Evolutionary conservation across 2,888 invertebrate genomes (phyloP), one percentile per base, ranked within the genome.

Genomic region (Lydus trimaculatus): DNA sequence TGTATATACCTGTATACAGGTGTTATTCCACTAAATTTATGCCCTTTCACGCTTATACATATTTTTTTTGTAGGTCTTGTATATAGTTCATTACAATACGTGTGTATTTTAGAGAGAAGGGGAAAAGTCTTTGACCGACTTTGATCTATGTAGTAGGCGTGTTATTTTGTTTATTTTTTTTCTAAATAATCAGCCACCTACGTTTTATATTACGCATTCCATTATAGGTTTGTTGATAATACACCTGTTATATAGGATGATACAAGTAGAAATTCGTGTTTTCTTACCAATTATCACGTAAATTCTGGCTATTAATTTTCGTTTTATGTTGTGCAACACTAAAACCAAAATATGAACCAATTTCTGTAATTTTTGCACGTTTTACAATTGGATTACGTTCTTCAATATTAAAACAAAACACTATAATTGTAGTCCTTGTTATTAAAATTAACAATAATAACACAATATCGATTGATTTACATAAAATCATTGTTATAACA

Each of bases 291-390:
- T 76, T 76, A 67, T 75, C 72, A 11, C 31, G 59, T 43, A 61
- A 56, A 65, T 71, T 65, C 25, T 58, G 39, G 31, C 68, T 67
- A 48, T 70, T 62, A 23, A 64, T 74, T 36, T 59, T 63, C 0
- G 76, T 76, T 61, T 76, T 75, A 66, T 81, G 81, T 68, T 78
- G 75, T 15, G 81, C 81, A 5, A 81, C 80, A 74, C 81, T 81
- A 66, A 79, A 81, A 67, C 81, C 81, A 76, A 81, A 81, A 77
- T 81, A 81, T 5, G 79, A 75, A 68, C 73, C 73, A 48, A 65
- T 65, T 66, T 76, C 75, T 20, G 73, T 69, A 8, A 71, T 70
- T 13, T 77, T 76, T 15, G 77, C 75, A 36, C 75, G 79, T 73
- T 81, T 81, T 48, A 81, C 80, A 33, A 75, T 73, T 15, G 81